Evolutionary conservation across 2,888 invertebrate genomes (phyloP).

Genomic region (Callimorpha dominula): DNA sequence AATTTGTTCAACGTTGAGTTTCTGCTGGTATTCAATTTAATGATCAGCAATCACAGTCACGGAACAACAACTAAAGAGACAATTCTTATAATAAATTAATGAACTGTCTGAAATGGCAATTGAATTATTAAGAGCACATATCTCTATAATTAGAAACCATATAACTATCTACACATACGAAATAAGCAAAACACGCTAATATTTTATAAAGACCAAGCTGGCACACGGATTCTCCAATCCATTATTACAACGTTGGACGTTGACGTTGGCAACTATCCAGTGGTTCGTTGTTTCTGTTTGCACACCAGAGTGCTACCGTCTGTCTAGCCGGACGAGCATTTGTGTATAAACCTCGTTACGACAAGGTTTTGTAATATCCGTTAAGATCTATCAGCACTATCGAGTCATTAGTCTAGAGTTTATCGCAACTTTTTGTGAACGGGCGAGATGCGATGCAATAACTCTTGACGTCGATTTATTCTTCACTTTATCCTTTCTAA

Average conservation of each 20-base stretch:
- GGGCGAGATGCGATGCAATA: background rate
- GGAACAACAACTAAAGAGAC: background rate
- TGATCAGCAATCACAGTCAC: background rate
- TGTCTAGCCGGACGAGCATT: conserved; percentile 10
- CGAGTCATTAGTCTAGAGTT: no score
- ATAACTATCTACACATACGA: background rate
- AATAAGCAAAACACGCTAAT: background rate
- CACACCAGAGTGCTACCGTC: conserved; percentile 51
- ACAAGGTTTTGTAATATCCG: background rate
- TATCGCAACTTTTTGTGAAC: background rate
- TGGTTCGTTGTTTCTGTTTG: conserved; percentile 59
- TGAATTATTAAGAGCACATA: background rate
- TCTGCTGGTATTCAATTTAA: background rate
- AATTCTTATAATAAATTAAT: background rate
- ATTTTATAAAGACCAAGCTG: conserved; percentile 30
- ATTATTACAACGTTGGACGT: conserved; percentile 51
- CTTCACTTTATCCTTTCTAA: background rate
- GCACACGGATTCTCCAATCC: conserved; percentile 37
- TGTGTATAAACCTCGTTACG: background rate
- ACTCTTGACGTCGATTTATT: background rate
- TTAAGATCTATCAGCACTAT: background rate
- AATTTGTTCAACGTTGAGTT: background rate
- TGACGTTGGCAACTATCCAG: conserved; percentile 60
- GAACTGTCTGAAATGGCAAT: no score
- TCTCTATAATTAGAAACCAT: no score